Evolutionary conservation across 2,888 invertebrate species (phyloP), one percentile per base, ranked within the genome.

Genomic region (Oligia fasciuncula): DNA sequence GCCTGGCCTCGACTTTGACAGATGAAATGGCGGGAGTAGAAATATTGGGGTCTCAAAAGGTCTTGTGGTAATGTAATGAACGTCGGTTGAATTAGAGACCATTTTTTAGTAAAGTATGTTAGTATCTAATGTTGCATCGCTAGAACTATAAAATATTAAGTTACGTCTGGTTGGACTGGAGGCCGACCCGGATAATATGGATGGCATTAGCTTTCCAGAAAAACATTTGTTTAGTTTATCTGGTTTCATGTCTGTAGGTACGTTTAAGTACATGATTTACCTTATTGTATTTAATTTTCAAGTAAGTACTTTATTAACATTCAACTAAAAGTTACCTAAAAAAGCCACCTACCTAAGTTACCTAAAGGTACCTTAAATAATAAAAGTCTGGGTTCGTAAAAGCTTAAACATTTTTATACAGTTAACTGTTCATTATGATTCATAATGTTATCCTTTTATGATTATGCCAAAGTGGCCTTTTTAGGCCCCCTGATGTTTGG

Each of bases 1-100:
- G 76, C 82, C 51, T 69, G 35, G 76, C 79, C 73, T 73, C 65
- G 85, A 90, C 83, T 83, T 87, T 90, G 87, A 89, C 76, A 85
- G 79, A 89, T 89, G 79, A 65, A 79, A 78, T 71, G 72, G 75
- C 65, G 67, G 75, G 78, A 72, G 29, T 73, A 77, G 77, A 84
- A 77, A 78, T 86, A 80, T 87, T 73, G 79, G 73, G 82, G 82
- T 88, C 80, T 78, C 74, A 23, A 87, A 77, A 85, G 85, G 85
- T 87, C 87, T 77, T 35, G 67, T 54, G 74, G 49, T 85, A 87
- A 88, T 83, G 68, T 76, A 67, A 71, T 65, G 57, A 75, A 73
- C 68, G 70, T 83, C 78, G 74, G 73, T 67, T 13, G 71, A 76
- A 84, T 80, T 73, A 68, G 63, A 76, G 0, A 54, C 63, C 43